Percentiles rank a stretch among this genome's conserved stretches.
Evolutionary conservation across 2,797 vertebrate species (phyloP).

Genomic region (Peromyscus eremicus): DNA sequence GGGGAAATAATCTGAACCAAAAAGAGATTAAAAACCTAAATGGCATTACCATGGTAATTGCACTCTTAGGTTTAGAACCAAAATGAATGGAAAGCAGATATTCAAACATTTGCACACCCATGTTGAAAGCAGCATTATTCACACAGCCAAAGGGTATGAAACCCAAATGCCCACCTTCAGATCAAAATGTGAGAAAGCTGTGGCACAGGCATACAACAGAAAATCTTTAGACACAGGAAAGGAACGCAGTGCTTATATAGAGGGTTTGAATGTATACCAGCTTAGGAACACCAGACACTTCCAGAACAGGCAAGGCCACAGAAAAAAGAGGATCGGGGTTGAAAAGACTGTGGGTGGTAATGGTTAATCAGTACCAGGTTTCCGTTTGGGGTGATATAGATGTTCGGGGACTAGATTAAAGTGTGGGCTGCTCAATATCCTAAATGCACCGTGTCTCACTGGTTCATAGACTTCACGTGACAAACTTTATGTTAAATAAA

Average conservation of each 20-base stretch:
- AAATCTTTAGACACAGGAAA: neutral
- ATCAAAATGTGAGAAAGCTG: neutral
- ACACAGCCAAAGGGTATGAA: neutral
- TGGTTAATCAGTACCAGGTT: neutral
- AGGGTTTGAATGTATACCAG: neutral
- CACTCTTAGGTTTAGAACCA: neutral
- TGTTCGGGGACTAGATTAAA: neutral
- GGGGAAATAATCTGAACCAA: neutral
- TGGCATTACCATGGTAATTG: neutral
- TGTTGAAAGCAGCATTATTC: neutral
- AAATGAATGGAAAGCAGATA: neutral
- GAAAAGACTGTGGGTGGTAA: rapidly evolving
- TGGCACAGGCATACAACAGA: rapidly evolving
- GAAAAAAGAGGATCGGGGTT: neutral
- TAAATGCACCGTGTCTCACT: neutral
- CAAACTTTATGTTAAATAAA: neutral
- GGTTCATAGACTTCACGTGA: neutral
- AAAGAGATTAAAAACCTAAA: conserved; percentile 29
- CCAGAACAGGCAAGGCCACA: neutral
- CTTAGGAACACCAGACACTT: neutral
- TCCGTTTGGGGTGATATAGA: neutral
- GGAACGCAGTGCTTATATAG: neutral
- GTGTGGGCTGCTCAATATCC: rapidly evolving
- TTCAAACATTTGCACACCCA: neutral
- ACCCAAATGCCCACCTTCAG: neutral